These are phyloP conservation scores for Idaea aversata DNA, from an alignment of 2,888 invertebrate species.

Conservation along the genomic window DNA sequence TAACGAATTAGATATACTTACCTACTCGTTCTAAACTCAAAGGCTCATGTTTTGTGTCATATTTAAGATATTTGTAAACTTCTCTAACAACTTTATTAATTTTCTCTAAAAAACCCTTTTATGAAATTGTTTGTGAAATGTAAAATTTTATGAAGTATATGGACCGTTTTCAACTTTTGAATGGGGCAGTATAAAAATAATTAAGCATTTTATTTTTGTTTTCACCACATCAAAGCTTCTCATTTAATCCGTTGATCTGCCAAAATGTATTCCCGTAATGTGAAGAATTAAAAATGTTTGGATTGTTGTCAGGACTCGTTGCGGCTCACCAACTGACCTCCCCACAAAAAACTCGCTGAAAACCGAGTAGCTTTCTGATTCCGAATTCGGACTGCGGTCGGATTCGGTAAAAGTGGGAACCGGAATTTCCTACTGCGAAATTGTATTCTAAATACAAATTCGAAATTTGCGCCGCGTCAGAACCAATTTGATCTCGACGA, in stretches of 20 bases:
- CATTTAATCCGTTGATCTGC: constrained; percentile 33
- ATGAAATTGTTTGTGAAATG: neutral
- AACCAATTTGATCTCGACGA: neutral
- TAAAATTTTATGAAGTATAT: neutral
- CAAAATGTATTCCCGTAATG: constrained; percentile 36
- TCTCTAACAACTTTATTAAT: neutral
- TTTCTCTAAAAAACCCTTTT: neutral
- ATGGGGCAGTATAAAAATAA: neutral
- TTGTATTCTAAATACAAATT: constrained; percentile 24
- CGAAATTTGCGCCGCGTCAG: constrained; percentile 19
- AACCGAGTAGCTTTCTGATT: constrained; percentile 46
- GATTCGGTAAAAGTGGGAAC: constrained; percentile 28
- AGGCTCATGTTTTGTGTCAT: too few relatives aligned
- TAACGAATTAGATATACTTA: too few relatives aligned
- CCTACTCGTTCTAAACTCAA: too few relatives aligned
- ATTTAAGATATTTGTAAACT: too few relatives aligned
- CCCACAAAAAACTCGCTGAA: constrained; percentile 46
- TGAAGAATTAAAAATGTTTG: constrained; percentile 31
- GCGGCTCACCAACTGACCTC: constrained; percentile 47
- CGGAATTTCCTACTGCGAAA: constrained; percentile 27
- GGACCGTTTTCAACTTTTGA: neutral
- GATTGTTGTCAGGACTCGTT: constrained; percentile 37
- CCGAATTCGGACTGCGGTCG: constrained; percentile 50
- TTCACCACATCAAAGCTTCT: constrained; percentile 29
- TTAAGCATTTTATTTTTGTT: constrained; percentile 17